Evolutionary conservation across 2,113 vertebrate genomes (phyloP), one percentile per base, ranked within the genome.

Genomic region (Chamaetylas fuelleborni): DNA sequence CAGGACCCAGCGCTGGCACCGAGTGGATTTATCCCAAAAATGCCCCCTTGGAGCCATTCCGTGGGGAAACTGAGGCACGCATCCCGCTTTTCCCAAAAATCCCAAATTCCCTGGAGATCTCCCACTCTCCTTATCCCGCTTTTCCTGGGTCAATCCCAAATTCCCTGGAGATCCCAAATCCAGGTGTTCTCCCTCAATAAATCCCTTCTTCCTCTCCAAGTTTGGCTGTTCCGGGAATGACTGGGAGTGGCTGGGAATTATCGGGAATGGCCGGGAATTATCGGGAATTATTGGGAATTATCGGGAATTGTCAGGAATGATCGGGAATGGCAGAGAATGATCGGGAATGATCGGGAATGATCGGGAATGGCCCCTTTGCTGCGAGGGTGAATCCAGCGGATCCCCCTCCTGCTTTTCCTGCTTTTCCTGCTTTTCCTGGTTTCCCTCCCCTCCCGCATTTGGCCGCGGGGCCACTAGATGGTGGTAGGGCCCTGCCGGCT

Each of bases 81-180:
- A 36, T 5, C 72, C 19, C 2, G 26, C 26, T 25, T 4, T 7
- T 25, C 73, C 56, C 56, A 16, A 62, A 50, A n/a, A 51, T 2
- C 58, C 58, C 36, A 2, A 11, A 42, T 28, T 28, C 36, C 47
- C 36, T 6, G 74, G 23, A 42, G 17, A 15, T 8, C 43, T 14
- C 56, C 42, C 2, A 2, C 56, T 22, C 42, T 31, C 4, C 0
- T 36, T 18, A 24, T 58, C 54, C 42, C 2, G 12, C 15, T 36
- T 24, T 24, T 31, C 26, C 42, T 17, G 10, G 7, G 6, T 5
- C 25, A 12, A 3, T 17, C 71, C 33, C 53, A 12, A 45, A 34
- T 57, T 5, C 11, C 53, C 40, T 12, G 50, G 11, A 40, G 38
- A 8, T 34, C 43, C 56, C 72, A 38, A 38, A 76, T 14, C 25